Base-by-base conservation (phyloP, 2,113 vertebrate genomes). In the Asarcornis scutulata region DNA sequence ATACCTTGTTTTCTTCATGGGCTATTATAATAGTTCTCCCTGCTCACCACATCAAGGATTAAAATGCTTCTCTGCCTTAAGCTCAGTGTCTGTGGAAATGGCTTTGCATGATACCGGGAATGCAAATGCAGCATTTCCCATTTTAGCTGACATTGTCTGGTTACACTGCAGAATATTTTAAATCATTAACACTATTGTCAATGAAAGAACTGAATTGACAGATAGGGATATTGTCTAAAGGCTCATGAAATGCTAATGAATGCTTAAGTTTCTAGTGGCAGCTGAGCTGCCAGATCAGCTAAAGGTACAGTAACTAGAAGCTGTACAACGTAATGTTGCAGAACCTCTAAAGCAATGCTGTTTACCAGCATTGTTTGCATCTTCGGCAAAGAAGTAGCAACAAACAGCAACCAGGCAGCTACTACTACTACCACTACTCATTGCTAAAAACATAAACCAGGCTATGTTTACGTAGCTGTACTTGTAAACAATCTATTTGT, bases 81-180 rank as follows among this genome's bases (percentile, higher is more conserved):
- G 67, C 94, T 95, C 73, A 55, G 58, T 80, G 88, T 88, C 94
- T 94, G 94, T 85, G 52, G 92, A 91, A 96, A 95, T 67, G 91
- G 95, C 82, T 96, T 88, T 95, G 74, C 50, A 48, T 13, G 66
- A 91, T 86, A 96, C 75, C 26, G 3, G 83, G 55, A 95, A 93
- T 91, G 91, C 94, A 94, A 96, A 95, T 91, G 87, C 88, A 86
- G 94, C 91, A 56, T 91, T 96, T 80, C 83, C 79, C 3, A 0
- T 89, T 92, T 88, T 48, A 96, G 93, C 91, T 90, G 83, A 96
- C 95, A 91, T 74, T 93, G 88, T 91, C 91, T 97, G 82, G 91
- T 95, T 89, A 72, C 92, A 56, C 68, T 95, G 91, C 91, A 92
- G 93, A 96, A 93, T 96, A 97, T 95, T 97, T 97, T 94, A 97